These are phyloP conservation scores for Thecophora atra DNA, from an alignment of 2,888 invertebrate species.

Conservation along the genomic window DNA sequence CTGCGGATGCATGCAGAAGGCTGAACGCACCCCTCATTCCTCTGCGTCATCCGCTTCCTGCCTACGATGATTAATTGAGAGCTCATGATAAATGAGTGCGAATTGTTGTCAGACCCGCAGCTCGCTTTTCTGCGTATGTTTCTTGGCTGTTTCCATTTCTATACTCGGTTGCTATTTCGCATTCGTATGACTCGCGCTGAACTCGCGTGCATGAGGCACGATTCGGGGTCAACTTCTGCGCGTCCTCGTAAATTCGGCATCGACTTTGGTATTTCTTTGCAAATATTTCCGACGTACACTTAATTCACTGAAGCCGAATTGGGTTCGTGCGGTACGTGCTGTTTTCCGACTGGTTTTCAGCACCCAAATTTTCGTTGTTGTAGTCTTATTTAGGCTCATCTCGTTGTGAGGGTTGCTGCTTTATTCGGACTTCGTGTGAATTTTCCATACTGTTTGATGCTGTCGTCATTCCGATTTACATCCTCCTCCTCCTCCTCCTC, in stretches of 20 bases:
- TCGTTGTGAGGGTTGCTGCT: too few species aligned
- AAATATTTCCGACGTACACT: neutral
- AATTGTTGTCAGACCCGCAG: constrained; percentile 34
- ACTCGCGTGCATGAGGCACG: neutral
- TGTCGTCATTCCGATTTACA: neutral
- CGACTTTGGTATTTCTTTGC: neutral
- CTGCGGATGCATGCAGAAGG: neutral
- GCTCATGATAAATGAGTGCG: constrained; percentile 61
- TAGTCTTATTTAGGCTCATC: neutral
- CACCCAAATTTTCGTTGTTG: neutral
- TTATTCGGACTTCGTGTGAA: too few species aligned
- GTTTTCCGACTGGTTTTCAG: neutral
- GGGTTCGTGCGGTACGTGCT: constrained; percentile 8
- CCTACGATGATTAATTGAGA: constrained; percentile 61
- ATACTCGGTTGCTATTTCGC: neutral
- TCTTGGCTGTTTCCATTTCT: too few species aligned
- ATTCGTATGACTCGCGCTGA: neutral
- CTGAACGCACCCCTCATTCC: constrained; percentile 17
- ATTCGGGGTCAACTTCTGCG: neutral
- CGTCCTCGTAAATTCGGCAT: neutral
- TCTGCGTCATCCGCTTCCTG: constrained; percentile 20
- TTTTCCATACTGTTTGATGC: neutral
- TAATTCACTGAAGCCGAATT: neutral
- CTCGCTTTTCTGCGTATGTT: too few species aligned
- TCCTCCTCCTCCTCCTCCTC: neutral